Conservation (phyloP, 2,797 vertebrate species). For the Triplophysa yarkandensis region DNA sequence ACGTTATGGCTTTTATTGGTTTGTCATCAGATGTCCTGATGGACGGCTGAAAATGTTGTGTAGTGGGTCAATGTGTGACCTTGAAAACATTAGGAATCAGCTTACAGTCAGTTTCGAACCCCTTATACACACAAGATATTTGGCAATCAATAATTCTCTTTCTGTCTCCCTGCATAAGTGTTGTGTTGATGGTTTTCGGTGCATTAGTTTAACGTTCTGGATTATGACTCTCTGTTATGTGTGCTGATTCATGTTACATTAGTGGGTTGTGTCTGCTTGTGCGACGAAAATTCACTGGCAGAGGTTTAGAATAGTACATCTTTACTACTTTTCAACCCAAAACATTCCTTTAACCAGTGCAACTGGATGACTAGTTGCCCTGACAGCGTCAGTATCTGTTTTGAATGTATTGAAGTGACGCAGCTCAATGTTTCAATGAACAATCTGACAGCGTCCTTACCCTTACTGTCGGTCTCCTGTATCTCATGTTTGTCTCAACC, state of each 20-base stretch:
- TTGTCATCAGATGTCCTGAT: neutral
- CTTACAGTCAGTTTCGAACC: constrained; percentile 11
- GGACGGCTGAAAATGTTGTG: neutral
- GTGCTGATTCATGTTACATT: too few relatives aligned
- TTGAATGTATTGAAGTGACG: neutral
- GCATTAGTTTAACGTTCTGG: neutral
- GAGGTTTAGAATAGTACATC: neutral
- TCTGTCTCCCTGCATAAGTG: neutral
- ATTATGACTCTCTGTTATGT: too few relatives aligned
- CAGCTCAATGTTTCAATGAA: neutral
- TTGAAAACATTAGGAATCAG: constrained; percentile 24
- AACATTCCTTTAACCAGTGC: neutral
- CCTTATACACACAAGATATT: constrained; percentile 13
- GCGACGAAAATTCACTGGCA: neutral
- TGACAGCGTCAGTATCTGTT: neutral
- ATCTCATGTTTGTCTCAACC: neutral
- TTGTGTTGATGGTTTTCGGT: neutral
- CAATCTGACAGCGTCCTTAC: neutral
- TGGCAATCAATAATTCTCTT: constrained; percentile 36
- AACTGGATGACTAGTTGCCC: neutral
- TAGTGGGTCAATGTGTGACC: neutral
- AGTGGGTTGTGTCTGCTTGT: too few relatives aligned
- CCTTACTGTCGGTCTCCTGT: neutral
- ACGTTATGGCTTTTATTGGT: neutral
- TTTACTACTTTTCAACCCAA: neutral